Evolutionary conservation across 2,888 invertebrate species (phyloP).

Genomic region (Mimumesa dahlbomi): DNA sequence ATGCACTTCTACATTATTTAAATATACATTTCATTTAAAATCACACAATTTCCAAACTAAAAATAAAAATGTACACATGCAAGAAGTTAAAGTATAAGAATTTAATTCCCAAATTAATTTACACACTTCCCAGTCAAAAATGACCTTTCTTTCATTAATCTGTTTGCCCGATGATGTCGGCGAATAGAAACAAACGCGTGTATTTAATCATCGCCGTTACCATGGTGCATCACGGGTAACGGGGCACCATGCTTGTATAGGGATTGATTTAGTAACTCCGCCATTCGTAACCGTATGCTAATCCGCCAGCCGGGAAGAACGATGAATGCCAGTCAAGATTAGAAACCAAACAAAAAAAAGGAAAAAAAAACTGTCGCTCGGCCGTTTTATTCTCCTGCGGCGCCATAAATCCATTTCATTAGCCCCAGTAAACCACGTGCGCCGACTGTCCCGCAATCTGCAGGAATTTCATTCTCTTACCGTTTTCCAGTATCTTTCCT

Average conservation of each 20-base stretch:
- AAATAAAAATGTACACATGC: too few species aligned
- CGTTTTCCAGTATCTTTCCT: not conserved
- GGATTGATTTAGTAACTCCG: constrained; percentile 12
- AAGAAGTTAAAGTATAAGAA: too few species aligned
- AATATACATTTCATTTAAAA: too few species aligned
- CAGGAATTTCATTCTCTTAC: constrained; percentile 17
- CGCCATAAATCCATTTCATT: constrained; percentile 26
- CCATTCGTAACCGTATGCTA: not conserved
- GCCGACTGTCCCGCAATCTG: constrained; percentile 15
- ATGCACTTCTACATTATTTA: too few species aligned
- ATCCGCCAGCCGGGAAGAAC: not conserved
- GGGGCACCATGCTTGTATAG: not conserved
- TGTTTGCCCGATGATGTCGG: too few species aligned
- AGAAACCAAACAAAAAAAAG: constrained; percentile 17
- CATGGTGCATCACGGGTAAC: not conserved
- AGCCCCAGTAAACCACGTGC: constrained; percentile 4
- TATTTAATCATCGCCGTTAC: too few species aligned
- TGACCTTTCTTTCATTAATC: too few species aligned
- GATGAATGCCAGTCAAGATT: constrained; percentile 16
- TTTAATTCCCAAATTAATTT: too few species aligned
- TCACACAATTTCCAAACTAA: too few species aligned
- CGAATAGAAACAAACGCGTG: too few species aligned
- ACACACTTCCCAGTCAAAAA: too few species aligned
- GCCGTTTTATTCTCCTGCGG: not conserved
- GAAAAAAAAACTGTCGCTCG: not conserved